These are phyloP conservation scores for Drosophila austrosaltans DNA, from an alignment of 2,888 invertebrate species.

Conservation along the genomic window DNA sequence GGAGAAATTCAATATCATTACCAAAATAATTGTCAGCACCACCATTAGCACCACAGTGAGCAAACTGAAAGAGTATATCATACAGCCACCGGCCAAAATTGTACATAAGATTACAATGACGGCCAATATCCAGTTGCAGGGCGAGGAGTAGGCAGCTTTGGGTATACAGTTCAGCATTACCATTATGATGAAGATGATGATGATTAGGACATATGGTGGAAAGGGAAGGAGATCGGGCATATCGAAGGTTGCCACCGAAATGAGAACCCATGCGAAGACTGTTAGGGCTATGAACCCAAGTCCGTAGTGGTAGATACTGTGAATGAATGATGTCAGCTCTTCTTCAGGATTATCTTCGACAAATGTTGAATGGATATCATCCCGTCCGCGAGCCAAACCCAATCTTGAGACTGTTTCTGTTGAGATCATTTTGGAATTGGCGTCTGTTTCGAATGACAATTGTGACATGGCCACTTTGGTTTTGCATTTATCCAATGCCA, in stretches of 20 bases:
- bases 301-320: conserved; percentile 16
- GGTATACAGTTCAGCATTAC: conserved; percentile 27
- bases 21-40: neutral
- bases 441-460: neutral
- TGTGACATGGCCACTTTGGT: neutral
- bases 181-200: conserved; percentile 20
- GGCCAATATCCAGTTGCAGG: conserved; percentile 33
- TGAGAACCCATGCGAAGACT: conserved; percentile 16
- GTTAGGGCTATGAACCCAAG: conserved; percentile 12
- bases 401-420: neutral
- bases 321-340: conserved; percentile 25
- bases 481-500: neutral
- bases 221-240: neutral
- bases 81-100: conserved; percentile 13
- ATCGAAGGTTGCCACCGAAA: neutral
- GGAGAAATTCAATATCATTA: conserved; percentile 35
- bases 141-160: neutral
- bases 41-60: conserved; percentile 16
- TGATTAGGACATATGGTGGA: conserved; percentile 15
- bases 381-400: neutral
- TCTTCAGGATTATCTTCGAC: neutral
- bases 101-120: conserved; percentile 11
- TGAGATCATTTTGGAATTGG: neutral
- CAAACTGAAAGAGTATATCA: neutral
- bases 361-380: neutral